Evolutionary conservation across 2,113 vertebrate species (phyloP).

Genomic region (Ochotona princeps): DNA sequence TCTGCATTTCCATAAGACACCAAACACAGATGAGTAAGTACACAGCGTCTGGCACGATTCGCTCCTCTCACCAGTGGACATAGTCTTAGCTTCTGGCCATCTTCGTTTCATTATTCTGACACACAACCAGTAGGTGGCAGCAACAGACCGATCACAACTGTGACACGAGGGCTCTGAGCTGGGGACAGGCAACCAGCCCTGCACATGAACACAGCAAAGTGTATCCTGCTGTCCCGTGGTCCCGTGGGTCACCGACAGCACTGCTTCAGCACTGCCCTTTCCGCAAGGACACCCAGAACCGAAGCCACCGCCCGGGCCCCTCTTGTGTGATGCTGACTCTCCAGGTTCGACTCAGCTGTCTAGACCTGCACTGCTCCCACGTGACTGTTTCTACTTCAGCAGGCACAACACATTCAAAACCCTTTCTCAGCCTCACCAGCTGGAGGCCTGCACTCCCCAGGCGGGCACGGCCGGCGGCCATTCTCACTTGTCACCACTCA

Average conservation of each 20-base stretch:
- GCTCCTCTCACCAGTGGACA: background rate
- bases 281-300: background rate
- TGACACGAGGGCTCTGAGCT: background rate
- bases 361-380: background rate
- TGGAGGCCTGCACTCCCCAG: rapidly evolving
- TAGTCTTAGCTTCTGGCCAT: no score
- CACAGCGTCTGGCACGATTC: no score
- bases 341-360: background rate
- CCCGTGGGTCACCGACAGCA: rapidly evolving
- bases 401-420: background rate
- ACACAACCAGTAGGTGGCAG: constrained; percentile 77
- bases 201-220: background rate
- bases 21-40: rapidly evolving
- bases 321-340: rapidly evolving
- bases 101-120: background rate
- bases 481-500: no score
- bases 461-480: rapidly evolving
- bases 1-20: background rate
- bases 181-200: rapidly evolving
- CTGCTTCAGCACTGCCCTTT: background rate
- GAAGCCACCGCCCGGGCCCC: background rate
- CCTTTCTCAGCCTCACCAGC: background rate
- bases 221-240: background rate
- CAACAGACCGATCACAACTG: background rate
- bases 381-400: background rate